Conservation (phyloP, 1,140 invertebrate species). For the Euglossa dilemma region DNA sequence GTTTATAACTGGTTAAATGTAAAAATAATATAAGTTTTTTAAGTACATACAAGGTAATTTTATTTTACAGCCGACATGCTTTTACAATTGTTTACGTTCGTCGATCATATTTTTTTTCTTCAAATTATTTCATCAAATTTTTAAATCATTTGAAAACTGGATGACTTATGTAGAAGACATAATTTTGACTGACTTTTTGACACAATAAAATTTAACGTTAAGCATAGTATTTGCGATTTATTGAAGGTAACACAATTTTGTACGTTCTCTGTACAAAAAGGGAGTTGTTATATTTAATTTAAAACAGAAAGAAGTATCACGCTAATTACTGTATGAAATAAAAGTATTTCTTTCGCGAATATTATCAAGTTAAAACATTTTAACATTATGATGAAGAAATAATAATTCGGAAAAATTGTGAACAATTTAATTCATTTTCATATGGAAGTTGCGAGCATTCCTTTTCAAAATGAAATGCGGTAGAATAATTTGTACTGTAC, state of each 20-base stretch:
- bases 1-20: slow-evolving; percentile 52
- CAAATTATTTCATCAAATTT: slow-evolving; percentile 29
- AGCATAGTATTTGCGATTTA: slow-evolving; percentile 18
- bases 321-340: neutral
- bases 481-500: slow-evolving; percentile 60
- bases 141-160: slow-evolving; percentile 21
- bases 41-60: slow-evolving; percentile 61
- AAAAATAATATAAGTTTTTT: slow-evolving; percentile 55
- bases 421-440: slow-evolving; percentile 18
- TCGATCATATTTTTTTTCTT: slow-evolving; percentile 25
- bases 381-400: slow-evolving; percentile 7
- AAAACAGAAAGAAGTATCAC: slow-evolving; percentile 16
- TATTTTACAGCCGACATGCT: slow-evolving; percentile 60
- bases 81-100: slow-evolving; percentile 52
- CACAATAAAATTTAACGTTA: slow-evolving; percentile 22
- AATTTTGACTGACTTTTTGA: slow-evolving; percentile 22
- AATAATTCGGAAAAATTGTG: slow-evolving; percentile 2
- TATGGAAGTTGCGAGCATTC: slow-evolving; percentile 12
- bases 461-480: slow-evolving; percentile 19
- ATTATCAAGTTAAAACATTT: slow-evolving; percentile 5
- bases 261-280: slow-evolving; percentile 12
- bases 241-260: slow-evolving; percentile 18
- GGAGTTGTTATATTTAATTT: slow-evolving; percentile 1
- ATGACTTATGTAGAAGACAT: slow-evolving; percentile 20
- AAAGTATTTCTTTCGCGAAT: slow-evolving; percentile 1